phyloP scores from a whole-genome alignment of 2,888 invertebrate genomes.

The Pristionchus japonicus region DNA sequence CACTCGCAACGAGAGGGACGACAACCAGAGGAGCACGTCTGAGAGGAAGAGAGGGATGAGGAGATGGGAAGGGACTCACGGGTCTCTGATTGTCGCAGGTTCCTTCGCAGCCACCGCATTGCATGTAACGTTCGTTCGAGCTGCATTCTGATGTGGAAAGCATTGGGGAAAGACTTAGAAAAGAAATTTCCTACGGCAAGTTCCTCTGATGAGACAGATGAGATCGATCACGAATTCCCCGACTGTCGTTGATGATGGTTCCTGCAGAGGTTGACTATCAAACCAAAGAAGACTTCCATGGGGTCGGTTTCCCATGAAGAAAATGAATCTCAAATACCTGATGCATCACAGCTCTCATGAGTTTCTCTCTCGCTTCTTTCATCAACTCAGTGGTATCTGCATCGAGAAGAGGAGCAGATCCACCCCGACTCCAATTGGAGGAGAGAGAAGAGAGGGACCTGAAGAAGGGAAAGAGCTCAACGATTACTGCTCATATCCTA shows the following conservation, averaged over 20 bases:
- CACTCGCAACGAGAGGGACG: constrained; percentile 13
- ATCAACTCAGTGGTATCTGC: background rate
- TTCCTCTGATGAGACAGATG: background rate
- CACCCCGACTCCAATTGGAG: constrained; percentile 11
- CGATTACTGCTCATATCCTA: background rate
- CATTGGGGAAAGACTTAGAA: background rate
- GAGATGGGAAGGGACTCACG: background rate
- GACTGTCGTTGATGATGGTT: constrained; percentile 2
- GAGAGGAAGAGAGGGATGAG: background rate
- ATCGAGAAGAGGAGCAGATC: constrained; percentile 2
- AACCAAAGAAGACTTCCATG: too few species aligned
- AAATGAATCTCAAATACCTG: too few species aligned
- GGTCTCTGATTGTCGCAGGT: background rate
- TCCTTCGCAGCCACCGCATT: background rate
- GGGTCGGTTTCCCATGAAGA: too few species aligned
- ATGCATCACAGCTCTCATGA: constrained; percentile 2
- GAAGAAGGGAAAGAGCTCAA: background rate
- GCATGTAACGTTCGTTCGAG: background rate
- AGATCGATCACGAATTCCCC: constrained; percentile 26
- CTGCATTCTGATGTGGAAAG: background rate
- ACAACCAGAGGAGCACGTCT: background rate
- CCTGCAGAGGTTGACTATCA: background rate
- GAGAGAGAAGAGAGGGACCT: constrained; percentile 15
- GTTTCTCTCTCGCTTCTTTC: background rate
- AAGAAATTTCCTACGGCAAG: background rate